A percentile compares a stretch with the other conserved stretches of the same genome.
These are phyloP conservation scores for Liopterus haemorrhoidalis DNA, from an alignment of 2,888 invertebrate species.

Conservation along the genomic window DNA sequence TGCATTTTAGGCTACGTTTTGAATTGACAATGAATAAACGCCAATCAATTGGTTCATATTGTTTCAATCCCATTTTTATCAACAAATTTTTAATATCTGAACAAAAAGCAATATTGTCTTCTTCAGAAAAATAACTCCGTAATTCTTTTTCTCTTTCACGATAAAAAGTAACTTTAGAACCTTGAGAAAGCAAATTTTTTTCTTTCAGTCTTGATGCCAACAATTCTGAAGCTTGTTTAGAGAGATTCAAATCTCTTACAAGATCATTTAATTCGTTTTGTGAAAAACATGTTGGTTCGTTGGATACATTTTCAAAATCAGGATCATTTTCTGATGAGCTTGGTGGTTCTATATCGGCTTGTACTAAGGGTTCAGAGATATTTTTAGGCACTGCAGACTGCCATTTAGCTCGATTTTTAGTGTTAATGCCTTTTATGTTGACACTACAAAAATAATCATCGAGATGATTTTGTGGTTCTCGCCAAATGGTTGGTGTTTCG, in stretches of 20 bases:
- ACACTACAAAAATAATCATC: conserved; percentile 23
- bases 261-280: conserved; percentile 30
- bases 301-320: no score
- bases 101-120: conserved; percentile 26
- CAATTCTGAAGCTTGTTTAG: conserved; percentile 30
- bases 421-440: conserved; percentile 17
- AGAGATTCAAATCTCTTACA: conserved; percentile 28
- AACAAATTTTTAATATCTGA: conserved; percentile 22
- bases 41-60: conserved; percentile 27
- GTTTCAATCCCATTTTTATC: conserved; percentile 23
- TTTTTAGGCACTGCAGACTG: no score
- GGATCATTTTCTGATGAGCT: no score
- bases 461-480: conserved; percentile 23
- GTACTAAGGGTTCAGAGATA: no score
- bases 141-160: conserved; percentile 21
- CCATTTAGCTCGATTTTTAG: conserved; percentile 19
- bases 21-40: conserved; percentile 30
- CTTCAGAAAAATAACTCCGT: conserved; percentile 21
- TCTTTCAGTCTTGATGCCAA: conserved; percentile 30
- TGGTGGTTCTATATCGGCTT: no score
- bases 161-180: conserved; percentile 22
- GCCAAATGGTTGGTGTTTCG: conserved; percentile 25
- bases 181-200: conserved; percentile 25
- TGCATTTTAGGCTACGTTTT: conserved; percentile 27
- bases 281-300: conserved; percentile 20